These are phyloP conservation scores for Calliopum simillimum DNA, from an alignment of 2,888 invertebrate species.

Conservation along the genomic window DNA sequence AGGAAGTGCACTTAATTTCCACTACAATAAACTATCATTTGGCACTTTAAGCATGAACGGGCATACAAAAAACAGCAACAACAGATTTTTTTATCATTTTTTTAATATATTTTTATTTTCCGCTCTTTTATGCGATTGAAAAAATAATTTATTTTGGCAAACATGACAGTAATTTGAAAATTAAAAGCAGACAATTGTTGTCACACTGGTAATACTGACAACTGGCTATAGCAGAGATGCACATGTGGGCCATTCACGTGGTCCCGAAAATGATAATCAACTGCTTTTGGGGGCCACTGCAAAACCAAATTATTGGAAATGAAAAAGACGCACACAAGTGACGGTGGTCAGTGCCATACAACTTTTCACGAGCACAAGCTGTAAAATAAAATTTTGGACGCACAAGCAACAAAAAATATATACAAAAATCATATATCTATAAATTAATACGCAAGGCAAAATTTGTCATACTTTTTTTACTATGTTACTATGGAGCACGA, in stretches of 20 bases:
- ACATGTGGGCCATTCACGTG: neutral
- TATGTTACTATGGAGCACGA: too few relatives aligned
- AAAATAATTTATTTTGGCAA: constrained; percentile 38
- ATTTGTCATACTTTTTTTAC: too few relatives aligned
- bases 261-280: neutral
- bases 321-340: constrained; percentile 31
- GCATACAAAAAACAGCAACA: neutral
- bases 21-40: neutral
- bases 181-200: constrained; percentile 33
- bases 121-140: constrained; percentile 17
- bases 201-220: constrained; percentile 13
- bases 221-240: constrained; percentile 12
- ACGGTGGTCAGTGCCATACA: too few relatives aligned
- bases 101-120: neutral
- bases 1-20: too few relatives aligned
- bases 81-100: neutral
- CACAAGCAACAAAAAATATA: too few relatives aligned
- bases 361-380: too few relatives aligned
- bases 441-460: too few relatives aligned
- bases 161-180: constrained; percentile 45
- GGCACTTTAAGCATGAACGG: neutral
- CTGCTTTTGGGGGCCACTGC: constrained; percentile 16
- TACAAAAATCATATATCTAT: too few relatives aligned
- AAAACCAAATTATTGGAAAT: too few relatives aligned
- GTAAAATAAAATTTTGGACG: too few relatives aligned